phyloP scores from a whole-genome alignment of 2,888 invertebrate genomes.

The Alitta virens region DNA sequence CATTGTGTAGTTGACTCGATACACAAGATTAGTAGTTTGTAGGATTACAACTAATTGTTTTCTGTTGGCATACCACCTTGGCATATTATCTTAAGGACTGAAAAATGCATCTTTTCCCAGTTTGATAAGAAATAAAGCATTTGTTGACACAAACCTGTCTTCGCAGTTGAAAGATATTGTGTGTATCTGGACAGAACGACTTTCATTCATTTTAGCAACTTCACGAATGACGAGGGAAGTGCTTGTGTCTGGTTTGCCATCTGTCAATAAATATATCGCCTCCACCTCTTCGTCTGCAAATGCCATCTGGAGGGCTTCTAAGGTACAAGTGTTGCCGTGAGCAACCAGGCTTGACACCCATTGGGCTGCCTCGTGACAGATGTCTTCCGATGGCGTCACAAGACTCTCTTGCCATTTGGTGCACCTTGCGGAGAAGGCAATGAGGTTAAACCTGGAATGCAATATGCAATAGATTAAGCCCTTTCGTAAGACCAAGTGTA shows the following conservation, averaged over 20 bases:
- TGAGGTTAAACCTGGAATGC: conserved; percentile 52
- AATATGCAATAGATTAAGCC: too few relatives aligned
- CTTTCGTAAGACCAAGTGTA: too few relatives aligned
- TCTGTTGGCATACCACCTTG: too few relatives aligned
- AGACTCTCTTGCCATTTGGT: conserved; percentile 45
- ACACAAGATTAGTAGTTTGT: too few relatives aligned
- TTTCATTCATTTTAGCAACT: conserved; percentile 47
- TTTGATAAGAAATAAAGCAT: too few relatives aligned
- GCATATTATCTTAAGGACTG: too few relatives aligned
- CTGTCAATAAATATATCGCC: conserved; percentile 56
- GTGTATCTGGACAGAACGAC: conserved; percentile 48
- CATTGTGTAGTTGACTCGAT: too few relatives aligned
- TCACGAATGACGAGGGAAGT: conserved; percentile 52
- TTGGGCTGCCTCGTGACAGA: conserved; percentile 53
- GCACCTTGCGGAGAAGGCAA: conserved; percentile 52
- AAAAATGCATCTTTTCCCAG: too few relatives aligned
- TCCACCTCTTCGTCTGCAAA: conserved; percentile 52
- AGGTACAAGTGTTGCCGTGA: conserved; percentile 56
- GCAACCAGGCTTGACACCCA: conserved; percentile 52
- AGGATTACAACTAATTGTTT: too few relatives aligned
- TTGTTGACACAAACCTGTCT: conserved; percentile 52
- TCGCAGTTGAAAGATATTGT: conserved; percentile 57
- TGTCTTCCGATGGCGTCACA: conserved; percentile 49
- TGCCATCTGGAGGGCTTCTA: conserved; percentile 55
- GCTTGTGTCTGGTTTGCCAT: conserved; percentile 58